A percentile compares a stretch with the other conserved stretches of the same genome.
These are phyloP conservation scores for Pseudachorutes palmiensis DNA, from an alignment of 1,140 invertebrate genomes.

Conservation along the genomic window DNA sequence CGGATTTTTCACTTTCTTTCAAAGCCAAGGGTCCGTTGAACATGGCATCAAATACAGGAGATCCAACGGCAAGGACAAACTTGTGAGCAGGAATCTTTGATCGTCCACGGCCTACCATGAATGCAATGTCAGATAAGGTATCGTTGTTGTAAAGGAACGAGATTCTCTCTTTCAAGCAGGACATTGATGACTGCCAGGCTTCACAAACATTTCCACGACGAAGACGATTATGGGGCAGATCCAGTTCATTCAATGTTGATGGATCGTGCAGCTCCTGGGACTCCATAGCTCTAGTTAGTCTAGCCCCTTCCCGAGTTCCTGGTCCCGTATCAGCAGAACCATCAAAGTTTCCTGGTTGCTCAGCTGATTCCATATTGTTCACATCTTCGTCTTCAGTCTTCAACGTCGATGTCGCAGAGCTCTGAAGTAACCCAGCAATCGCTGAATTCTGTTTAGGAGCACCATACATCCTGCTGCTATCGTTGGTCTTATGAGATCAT, in stretches of 20 bases:
- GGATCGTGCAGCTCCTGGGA: not conserved
- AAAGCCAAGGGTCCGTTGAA: constrained; percentile 30
- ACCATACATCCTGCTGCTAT: too few species aligned
- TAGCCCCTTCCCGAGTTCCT: too few species aligned
- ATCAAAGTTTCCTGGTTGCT: too few species aligned
- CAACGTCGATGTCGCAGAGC: not conserved
- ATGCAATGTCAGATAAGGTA: constrained; percentile 21
- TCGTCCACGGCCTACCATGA: constrained; percentile 18
- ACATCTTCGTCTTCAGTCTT: not conserved
- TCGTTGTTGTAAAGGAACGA: constrained; percentile 23
- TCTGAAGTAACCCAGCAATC: not conserved
- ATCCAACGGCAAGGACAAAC: constrained; percentile 71
- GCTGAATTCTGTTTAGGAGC: not conserved
- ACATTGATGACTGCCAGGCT: constrained; percentile 25
- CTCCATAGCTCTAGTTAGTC: too few species aligned
- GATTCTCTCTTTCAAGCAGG: constrained; percentile 22
- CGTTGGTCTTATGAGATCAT: too few species aligned
- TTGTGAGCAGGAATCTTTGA: constrained; percentile 70
- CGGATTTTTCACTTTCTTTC: constrained; percentile 14
- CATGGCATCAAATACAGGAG: constrained; percentile 29
- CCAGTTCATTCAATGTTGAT: not conserved
- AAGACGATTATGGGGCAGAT: constrained; percentile 26
- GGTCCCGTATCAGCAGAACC: too few species aligned
- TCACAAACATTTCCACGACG: constrained; percentile 17
- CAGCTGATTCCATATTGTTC: too few species aligned